Conservation (phyloP, 2,888 invertebrate genomes). For the Rhorus exstirpatorius region DNA sequence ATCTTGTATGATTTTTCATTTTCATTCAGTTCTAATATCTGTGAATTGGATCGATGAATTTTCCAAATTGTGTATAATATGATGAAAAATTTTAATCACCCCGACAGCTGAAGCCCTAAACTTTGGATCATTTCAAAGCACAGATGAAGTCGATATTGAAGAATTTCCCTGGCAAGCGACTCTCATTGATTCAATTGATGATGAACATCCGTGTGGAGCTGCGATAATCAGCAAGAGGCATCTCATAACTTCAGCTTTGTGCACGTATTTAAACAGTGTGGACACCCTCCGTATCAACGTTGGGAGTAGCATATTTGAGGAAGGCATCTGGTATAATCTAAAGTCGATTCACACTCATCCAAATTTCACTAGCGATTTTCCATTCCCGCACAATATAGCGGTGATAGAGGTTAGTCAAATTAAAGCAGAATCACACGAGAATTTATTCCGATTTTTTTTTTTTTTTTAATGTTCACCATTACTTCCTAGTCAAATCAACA, state of each 20-base stretch:
- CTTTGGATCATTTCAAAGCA: background rate
- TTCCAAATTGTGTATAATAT: background rate
- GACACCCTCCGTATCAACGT: background rate
- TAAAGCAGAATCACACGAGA: background rate
- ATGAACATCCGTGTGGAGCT: background rate
- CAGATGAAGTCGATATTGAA: background rate
- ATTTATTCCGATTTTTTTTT: no score
- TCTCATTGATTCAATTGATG: background rate
- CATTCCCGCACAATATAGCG: background rate
- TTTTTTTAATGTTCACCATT: background rate
- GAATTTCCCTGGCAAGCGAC: background rate
- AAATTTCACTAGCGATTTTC: background rate
- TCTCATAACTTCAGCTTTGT: background rate
- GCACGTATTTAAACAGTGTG: background rate
- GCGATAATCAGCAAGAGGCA: background rate
- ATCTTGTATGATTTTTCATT: background rate
- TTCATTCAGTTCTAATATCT: background rate
- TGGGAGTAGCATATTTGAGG: background rate
- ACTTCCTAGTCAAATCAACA: background rate
- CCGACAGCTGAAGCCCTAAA: background rate
- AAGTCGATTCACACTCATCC: background rate
- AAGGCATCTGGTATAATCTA: background rate
- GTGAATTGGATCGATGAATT: background rate
- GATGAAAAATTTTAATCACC: background rate
- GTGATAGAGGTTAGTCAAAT: background rate